Conservation (phyloP, 2,888 invertebrate genomes). For the Leucoma salicis region DNA sequence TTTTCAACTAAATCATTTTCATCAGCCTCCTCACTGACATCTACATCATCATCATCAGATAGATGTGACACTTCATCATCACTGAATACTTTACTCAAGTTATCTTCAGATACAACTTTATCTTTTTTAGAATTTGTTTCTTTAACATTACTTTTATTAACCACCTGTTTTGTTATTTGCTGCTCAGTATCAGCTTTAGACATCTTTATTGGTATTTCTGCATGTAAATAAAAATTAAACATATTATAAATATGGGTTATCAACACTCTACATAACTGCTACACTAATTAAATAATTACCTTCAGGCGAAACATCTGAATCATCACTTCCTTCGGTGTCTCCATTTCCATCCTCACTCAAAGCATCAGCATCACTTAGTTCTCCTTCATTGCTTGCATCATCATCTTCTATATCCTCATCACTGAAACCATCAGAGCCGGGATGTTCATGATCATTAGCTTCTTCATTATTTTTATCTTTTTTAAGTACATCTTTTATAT, state of each 20-base stretch:
- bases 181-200: no score
- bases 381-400: constrained; percentile 24
- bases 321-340: constrained; percentile 19
- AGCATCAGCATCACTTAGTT: constrained; percentile 18
- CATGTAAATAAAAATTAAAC: no score
- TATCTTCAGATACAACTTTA: constrained; percentile 53
- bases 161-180: background rate
- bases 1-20: constrained; percentile 36
- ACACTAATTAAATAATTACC: constrained; percentile 33
- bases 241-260: background rate
- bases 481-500: constrained; percentile 36
- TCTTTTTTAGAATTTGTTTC: constrained; percentile 31
- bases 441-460: constrained; percentile 17
- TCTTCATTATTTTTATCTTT: constrained; percentile 20
- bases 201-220: background rate
- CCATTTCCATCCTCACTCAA: constrained; percentile 27
- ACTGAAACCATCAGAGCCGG: constrained; percentile 28
- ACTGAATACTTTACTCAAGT: constrained; percentile 65
- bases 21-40: constrained; percentile 21
- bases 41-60: constrained; percentile 54
- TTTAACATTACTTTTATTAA: constrained; percentile 12
- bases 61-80: constrained; percentile 74
- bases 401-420: constrained; percentile 9
- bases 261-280: no score
- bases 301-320: constrained; percentile 40